Conservation (phyloP, 92 coral and sea anemone species). For the Porites rus region DNA sequence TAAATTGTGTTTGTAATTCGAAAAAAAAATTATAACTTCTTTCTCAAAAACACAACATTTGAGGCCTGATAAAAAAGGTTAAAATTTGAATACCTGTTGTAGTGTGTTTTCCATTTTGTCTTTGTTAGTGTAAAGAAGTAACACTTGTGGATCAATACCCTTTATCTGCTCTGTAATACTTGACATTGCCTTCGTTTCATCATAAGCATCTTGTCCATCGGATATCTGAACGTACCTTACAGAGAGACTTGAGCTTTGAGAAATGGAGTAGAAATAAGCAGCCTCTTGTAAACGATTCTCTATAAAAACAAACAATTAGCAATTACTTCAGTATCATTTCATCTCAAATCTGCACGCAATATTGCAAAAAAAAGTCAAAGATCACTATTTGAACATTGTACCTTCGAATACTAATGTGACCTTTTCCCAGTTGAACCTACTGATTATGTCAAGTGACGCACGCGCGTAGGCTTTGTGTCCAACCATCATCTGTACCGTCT, state of each 20-base stretch:
- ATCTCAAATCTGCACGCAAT: too few species aligned
- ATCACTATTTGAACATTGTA: neutral
- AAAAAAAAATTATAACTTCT: too few species aligned
- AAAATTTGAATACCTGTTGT: slow-evolving; percentile 8
- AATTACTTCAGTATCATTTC: too few species aligned
- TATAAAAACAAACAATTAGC: neutral
- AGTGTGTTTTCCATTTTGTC: slow-evolving; percentile 2
- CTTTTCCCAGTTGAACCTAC: slow-evolving; percentile 48
- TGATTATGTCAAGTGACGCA: slow-evolving; percentile 55
- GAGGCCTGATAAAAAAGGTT: too few species aligned
- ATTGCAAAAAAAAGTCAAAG: too few species aligned
- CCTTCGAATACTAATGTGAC: slow-evolving; percentile 55
- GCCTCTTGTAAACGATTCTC: slow-evolving; percentile 8
- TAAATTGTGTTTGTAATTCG: too few species aligned
- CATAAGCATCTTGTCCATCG: neutral
- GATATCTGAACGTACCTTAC: slow-evolving; percentile 2
- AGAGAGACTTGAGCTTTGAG: neutral
- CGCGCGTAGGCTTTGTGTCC: slow-evolving; percentile 34
- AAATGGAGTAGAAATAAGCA: slow-evolving; percentile 1
- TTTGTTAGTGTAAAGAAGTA: slow-evolving; percentile 43
- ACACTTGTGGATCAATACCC: slow-evolving; percentile 37
- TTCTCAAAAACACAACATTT: too few species aligned
- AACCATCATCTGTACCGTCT: slow-evolving; percentile 48
- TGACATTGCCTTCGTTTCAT: neutral
- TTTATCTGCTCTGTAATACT: slow-evolving; percentile 26